Conservation (phyloP, 2,888 invertebrate species). For the Lycaena phlaeas region DNA sequence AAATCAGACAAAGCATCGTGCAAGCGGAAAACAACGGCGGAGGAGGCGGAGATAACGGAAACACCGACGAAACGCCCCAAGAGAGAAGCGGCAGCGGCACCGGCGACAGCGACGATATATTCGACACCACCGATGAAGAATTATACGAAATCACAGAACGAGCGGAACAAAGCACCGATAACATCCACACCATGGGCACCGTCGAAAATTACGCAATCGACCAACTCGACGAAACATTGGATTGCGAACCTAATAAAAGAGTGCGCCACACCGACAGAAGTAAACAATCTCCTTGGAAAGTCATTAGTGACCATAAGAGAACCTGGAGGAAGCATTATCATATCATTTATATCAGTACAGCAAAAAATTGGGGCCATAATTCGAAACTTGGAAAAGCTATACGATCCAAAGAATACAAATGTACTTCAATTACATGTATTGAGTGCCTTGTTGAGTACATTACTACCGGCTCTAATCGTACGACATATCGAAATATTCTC, state of each 20-base stretch:
- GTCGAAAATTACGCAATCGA: no score
- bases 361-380: constrained; percentile 15
- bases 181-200: no score
- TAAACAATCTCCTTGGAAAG: constrained; percentile 13
- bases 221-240: constrained; percentile 1
- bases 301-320: constrained; percentile 11
- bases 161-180: no score
- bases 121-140: no score
- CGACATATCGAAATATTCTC: constrained; percentile 15
- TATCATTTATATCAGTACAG: constrained; percentile 13
- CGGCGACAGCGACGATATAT: no score
- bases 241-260: constrained; percentile 4
- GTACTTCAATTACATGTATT: constrained; percentile 14
- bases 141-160: no score
- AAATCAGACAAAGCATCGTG: no score
- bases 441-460: constrained; percentile 12
- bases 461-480: constrained; percentile 15
- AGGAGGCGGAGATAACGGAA: no score
- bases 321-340: constrained; percentile 10
- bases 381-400: constrained; percentile 16
- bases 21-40: no score
- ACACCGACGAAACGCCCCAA: no score
- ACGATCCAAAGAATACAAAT: constrained; percentile 14
- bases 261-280: not conserved
- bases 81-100: no score